Percentiles rank a stretch among this genome's conserved stretches.
These are phyloP conservation scores for Addax nasomaculatus DNA, from an alignment of 2,113 vertebrate species.

Conservation along the genomic window DNA sequence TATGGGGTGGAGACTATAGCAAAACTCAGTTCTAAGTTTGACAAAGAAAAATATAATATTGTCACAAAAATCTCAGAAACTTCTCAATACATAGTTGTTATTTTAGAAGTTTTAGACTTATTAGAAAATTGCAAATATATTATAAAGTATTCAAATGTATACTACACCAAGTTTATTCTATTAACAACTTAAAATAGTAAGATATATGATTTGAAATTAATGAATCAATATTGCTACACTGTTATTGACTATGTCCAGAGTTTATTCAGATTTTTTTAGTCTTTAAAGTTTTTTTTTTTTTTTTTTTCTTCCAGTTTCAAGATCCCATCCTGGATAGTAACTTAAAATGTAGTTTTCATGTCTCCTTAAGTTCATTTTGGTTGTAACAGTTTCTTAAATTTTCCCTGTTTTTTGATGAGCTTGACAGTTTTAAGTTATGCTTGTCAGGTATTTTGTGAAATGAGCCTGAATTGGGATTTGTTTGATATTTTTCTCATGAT, in stretches of 20 bases:
- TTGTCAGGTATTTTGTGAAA: not conserved
- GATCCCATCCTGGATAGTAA: not conserved
- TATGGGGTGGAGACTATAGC: not conserved
- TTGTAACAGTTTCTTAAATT: not conserved
- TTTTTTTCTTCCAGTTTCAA: not conserved
- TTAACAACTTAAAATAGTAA: not conserved
- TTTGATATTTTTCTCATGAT: not conserved
- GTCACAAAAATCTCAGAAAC: not conserved
- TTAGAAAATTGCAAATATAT: not conserved
- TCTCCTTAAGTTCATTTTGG: not conserved
- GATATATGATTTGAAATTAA: not conserved
- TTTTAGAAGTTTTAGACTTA: not conserved
- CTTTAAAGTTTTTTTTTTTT: not conserved
- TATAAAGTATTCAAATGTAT: not conserved
- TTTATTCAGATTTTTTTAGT: not conserved
- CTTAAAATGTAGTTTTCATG: not conserved
- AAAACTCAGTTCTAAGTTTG: not conserved
- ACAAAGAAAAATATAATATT: not conserved
- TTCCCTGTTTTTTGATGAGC: not conserved
- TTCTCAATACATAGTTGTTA: not conserved
- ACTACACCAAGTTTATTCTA: not conserved
- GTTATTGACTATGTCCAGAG: not conserved
- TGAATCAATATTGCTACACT: not conserved
- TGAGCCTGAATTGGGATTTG: not conserved
- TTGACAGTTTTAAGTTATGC: not conserved